Conservation (phyloP, 2,113 vertebrate genomes). For the Pavo muticus region DNA sequence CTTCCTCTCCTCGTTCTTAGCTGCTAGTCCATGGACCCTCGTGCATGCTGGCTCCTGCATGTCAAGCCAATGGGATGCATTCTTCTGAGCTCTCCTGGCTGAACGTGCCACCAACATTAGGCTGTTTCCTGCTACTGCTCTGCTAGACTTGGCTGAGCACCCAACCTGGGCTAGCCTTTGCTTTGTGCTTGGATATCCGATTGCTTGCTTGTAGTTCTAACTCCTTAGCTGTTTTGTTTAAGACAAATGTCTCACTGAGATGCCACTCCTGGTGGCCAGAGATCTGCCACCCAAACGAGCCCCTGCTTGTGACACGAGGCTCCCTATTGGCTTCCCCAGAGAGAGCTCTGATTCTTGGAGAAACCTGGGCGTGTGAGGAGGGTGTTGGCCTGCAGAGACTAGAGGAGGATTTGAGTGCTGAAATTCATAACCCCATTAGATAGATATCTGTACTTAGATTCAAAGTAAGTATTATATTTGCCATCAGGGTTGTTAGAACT, state of each 20-base stretch:
- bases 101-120: neutral
- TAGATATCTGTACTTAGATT: neutral
- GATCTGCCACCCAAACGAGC: neutral
- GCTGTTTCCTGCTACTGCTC: slow-evolving; percentile 31
- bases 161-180: slow-evolving; percentile 6
- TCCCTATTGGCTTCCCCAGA: neutral
- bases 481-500: neutral
- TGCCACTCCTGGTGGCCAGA: slow-evolving; percentile 4
- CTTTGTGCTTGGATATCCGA: slow-evolving; percentile 46
- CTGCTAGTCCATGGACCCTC: slow-evolving; percentile 7
- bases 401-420: neutral
- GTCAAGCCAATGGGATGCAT: neutral
- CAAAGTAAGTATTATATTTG: neutral
- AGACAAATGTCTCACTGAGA: slow-evolving; percentile 1
- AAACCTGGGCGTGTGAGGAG: neutral
- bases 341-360: neutral
- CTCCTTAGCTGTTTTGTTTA: slow-evolving; percentile 21
- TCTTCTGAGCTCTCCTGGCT: slow-evolving; percentile 5
- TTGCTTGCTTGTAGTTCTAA: slow-evolving; percentile 64
- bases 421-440: neutral
- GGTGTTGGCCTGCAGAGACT: neutral
- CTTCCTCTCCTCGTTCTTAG: neutral
- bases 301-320: neutral
- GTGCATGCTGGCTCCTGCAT: slow-evolving; percentile 64
- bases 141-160: slow-evolving; percentile 35